These are phyloP conservation scores for Physella acuta DNA, from an alignment of 1,140 invertebrate genomes.

Conservation along the genomic window DNA sequence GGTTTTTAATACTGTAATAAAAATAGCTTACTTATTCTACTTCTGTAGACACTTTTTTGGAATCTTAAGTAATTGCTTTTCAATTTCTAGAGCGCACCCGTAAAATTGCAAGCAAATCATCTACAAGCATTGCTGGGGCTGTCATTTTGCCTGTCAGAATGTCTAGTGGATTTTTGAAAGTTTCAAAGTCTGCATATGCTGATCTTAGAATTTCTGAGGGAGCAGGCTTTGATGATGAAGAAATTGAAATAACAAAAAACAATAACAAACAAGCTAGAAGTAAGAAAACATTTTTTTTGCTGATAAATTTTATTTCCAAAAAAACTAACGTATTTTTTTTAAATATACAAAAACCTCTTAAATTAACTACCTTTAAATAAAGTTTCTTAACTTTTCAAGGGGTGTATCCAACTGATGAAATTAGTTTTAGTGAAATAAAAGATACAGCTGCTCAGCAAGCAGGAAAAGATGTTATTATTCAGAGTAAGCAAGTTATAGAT, in stretches of 20 bases:
- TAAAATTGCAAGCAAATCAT: slow-evolving; percentile 9
- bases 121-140: background rate
- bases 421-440: background rate
- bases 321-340: background rate
- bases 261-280: background rate
- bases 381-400: no score
- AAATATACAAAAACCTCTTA: background rate
- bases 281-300: background rate
- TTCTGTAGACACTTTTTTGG: background rate
- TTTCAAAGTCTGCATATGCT: background rate
- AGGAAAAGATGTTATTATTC: background rate
- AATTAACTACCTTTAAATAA: no score
- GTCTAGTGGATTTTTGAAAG: background rate
- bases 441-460: background rate
- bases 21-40: background rate
- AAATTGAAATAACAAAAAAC: background rate
- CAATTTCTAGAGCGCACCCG: slow-evolving; percentile 5
- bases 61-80: background rate
- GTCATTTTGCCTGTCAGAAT: slow-evolving; percentile 1
- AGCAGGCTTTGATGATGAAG: background rate
- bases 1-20: background rate
- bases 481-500: background rate
- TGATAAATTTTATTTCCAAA: background rate
- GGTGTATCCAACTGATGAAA: no score
- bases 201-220: background rate